These are phyloP conservation scores for Carollia perspicillata DNA, from an alignment of 2,113 vertebrate genomes.

Conservation along the genomic window DNA sequence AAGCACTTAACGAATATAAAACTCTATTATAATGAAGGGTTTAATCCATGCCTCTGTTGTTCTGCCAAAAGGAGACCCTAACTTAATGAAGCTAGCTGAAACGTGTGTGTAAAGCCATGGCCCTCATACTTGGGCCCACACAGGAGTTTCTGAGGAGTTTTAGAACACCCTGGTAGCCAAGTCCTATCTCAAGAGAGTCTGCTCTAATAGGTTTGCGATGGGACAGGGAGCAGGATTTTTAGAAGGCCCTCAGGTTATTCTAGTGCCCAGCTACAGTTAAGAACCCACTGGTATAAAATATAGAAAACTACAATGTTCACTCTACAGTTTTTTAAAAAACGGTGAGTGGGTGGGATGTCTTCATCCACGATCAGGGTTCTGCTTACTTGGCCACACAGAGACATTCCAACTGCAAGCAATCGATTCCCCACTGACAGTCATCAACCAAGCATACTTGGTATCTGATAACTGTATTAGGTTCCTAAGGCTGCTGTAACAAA, in stretches of 20 bases:
- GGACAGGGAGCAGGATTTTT: neutral
- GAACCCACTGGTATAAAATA: neutral
- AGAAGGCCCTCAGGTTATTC: neutral
- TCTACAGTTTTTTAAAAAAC: neutral
- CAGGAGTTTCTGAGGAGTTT: neutral
- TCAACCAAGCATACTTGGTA: neutral
- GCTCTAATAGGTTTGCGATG: neutral
- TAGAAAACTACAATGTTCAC: neutral
- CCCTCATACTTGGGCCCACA: neutral
- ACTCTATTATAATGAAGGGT: neutral
- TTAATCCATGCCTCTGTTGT: slow-evolving; percentile 1
- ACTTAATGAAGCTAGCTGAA: neutral
- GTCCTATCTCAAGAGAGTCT: neutral
- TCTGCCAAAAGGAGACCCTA: neutral
- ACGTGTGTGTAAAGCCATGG: neutral
- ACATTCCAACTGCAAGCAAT: neutral
- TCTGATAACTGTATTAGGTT: neutral
- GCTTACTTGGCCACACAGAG: neutral
- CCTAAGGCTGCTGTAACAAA: neutral
- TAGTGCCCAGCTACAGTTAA: neutral
- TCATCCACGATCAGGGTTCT: neutral
- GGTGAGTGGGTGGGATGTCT: neutral
- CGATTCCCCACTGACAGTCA: neutral
- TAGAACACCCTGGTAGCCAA: neutral
- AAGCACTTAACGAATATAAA: neutral